Percentiles rank a stretch among this genome's conserved stretches.
Conservation (phyloP, 2,888 invertebrate species). For the Phyllotreta cruciferae region DNA sequence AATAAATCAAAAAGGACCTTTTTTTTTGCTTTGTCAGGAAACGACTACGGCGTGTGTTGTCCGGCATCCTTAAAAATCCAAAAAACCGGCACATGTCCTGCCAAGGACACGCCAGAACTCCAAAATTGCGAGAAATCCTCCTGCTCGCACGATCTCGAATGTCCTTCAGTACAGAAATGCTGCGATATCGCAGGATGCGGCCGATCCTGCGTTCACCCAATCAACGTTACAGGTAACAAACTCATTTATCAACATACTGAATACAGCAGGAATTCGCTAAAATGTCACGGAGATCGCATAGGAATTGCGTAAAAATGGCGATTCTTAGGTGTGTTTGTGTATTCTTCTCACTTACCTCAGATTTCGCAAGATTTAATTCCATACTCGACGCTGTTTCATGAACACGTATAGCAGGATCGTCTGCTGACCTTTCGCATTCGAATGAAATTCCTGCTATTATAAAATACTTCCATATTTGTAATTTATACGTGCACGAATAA, state of each 20-base stretch:
- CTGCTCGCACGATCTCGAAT: slow-evolving; percentile 82
- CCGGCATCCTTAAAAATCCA: slow-evolving; percentile 78
- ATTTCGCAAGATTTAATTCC: too few species aligned
- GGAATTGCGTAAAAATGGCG: too few species aligned
- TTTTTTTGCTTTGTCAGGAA: slow-evolving; percentile 61
- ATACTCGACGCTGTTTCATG: too few species aligned
- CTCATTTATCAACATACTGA: slow-evolving; percentile 3
- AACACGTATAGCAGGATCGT: too few species aligned
- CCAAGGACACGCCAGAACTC: slow-evolving; percentile 57
- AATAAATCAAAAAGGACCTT: not conserved
- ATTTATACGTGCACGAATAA: too few species aligned
- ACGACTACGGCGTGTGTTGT: slow-evolving; percentile 89
- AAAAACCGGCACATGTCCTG: slow-evolving; percentile 81
- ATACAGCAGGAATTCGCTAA: not conserved
- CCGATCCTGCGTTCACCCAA: slow-evolving; percentile 75
- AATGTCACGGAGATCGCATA: not conserved
- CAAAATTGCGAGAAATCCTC: slow-evolving; percentile 66
- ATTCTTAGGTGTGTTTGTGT: too few species aligned
- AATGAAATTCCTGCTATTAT: too few species aligned
- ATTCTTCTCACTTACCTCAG: too few species aligned
- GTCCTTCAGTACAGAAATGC: slow-evolving; percentile 82
- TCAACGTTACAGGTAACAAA: slow-evolving; percentile 71
- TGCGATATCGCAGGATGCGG: slow-evolving; percentile 78
- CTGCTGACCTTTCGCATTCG: too few species aligned
- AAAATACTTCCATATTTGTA: too few species aligned